Percentiles rank a stretch among this genome's conserved stretches.
Evolutionary conservation across 2,113 vertebrate species (phyloP).

Genomic region (Gallinago undulata): DNA sequence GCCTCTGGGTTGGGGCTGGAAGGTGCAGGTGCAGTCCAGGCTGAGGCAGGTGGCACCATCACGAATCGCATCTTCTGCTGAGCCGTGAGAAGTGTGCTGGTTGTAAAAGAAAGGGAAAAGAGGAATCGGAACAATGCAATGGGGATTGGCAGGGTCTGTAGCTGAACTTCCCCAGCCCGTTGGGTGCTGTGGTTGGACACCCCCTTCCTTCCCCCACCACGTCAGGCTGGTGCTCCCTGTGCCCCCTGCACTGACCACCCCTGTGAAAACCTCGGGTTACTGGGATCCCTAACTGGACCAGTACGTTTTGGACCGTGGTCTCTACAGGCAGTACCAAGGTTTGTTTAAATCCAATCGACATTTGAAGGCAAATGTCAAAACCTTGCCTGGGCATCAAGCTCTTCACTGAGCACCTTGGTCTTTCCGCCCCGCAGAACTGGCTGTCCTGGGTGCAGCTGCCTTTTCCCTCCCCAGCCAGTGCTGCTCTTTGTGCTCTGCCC

Average conservation of each 20-base stretch:
- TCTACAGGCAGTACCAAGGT: neutral
- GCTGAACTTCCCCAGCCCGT: neutral
- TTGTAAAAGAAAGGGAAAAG: no score
- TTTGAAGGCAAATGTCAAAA: neutral
- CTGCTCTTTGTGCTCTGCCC: conserved; percentile 34
- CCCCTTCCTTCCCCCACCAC: no score
- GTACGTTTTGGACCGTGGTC: no score
- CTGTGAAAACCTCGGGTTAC: neutral
- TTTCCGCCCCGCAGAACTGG: accelerated
- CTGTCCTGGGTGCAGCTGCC: neutral
- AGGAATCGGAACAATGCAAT: neutral
- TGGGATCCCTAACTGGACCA: neutral
- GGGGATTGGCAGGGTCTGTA: neutral
- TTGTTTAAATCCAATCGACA: neutral
- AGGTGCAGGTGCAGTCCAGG: accelerated
- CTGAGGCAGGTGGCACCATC: neutral
- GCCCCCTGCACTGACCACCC: no score
- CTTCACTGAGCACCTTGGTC: neutral
- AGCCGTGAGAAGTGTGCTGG: neutral
- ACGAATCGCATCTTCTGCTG: neutral
- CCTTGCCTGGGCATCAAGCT: neutral
- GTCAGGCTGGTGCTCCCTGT: neutral
- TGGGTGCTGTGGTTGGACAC: neutral
- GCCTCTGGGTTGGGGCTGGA: neutral
- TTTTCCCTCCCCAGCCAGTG: neutral